Conservation (phyloP, 1,140 invertebrate species). For the Brachionus calyciflorus region DNA sequence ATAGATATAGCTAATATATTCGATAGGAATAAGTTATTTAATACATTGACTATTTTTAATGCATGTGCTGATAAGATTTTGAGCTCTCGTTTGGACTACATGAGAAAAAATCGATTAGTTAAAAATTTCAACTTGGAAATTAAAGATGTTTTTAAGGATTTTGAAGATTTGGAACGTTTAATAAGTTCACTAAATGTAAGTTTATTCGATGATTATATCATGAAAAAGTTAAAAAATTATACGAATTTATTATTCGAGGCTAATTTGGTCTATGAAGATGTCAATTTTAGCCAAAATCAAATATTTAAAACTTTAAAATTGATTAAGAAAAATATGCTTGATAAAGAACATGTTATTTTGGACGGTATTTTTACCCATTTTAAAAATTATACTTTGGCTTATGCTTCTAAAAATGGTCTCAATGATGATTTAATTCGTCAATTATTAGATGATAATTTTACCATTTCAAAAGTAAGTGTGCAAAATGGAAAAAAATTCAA, state of each 20-base stretch:
- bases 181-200: constrained; percentile 1
- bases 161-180: constrained; percentile 1
- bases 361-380: not conserved
- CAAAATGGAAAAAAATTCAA: not conserved
- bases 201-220: not conserved
- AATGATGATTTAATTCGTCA: not conserved
- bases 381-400: not conserved
- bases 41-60: not conserved
- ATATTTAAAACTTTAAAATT: not conserved
- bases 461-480: no score
- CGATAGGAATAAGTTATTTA: not conserved
- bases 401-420: not conserved
- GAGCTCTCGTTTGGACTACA: not conserved
- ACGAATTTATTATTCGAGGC: not conserved
- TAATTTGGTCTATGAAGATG: not conserved
- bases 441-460: no score
- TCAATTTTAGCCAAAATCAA: not conserved
- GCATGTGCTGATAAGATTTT: not conserved
- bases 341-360: not conserved
- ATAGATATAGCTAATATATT: not conserved
- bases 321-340: not conserved
- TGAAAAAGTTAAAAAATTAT: not conserved
- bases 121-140: not conserved
- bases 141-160: not conserved
- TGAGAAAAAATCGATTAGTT: not conserved